Evolutionary conservation across 2,888 invertebrate species (phyloP), one percentile per base, ranked within the genome.

Genomic region (Lepidocyrtoides sp.): DNA sequence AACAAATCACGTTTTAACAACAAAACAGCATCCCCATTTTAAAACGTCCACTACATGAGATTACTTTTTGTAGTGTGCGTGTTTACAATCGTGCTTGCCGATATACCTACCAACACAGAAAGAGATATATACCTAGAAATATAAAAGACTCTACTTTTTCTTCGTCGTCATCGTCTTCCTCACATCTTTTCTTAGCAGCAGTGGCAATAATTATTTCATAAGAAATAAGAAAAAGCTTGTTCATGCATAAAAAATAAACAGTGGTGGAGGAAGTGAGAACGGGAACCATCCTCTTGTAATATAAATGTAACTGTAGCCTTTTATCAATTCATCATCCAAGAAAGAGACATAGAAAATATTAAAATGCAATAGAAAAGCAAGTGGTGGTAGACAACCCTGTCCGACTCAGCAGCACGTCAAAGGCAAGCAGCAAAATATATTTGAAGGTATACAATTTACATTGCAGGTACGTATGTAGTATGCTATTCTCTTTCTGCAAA

Each of bases 1-100:
- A 82, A 82, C 60, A 63, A 82, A 82, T 82, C 82, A 82, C 82
- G 82, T 82, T 82, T 82, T 60, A 60, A 26, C 82, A 44, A 44
- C 41, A 79, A 51, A 54, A 79, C 32, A 63, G n/a, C n/a, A 60
- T 82, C 44, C 54, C n/a, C 44, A 82, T 63, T 36, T 54, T 60
- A 41, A 69, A 81, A 60, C 57, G 63, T 60, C 63, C 79, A 36
- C 54, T 79, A 54, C 17, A n/a, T 32, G 79, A 29, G 29, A 79
- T 79, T 51, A 26, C 54, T 54, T 29, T 32, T 51, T 69, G 7
- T 51, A 5, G 5, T 36, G 26, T 23, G 26, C 14, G 12, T 69
- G 29, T 32, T 36, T 36, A 72, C n/a, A 23, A 12, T 81, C 32
- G 36, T 23, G 32, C 20, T 32, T 57, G 17, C n/a, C 8, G 29